A percentile compares a stretch with the other conserved stretches of the same genome.
Evolutionary conservation across 2,113 vertebrate species (phyloP).

Genomic region (Dolichallabes microphthalmus): DNA sequence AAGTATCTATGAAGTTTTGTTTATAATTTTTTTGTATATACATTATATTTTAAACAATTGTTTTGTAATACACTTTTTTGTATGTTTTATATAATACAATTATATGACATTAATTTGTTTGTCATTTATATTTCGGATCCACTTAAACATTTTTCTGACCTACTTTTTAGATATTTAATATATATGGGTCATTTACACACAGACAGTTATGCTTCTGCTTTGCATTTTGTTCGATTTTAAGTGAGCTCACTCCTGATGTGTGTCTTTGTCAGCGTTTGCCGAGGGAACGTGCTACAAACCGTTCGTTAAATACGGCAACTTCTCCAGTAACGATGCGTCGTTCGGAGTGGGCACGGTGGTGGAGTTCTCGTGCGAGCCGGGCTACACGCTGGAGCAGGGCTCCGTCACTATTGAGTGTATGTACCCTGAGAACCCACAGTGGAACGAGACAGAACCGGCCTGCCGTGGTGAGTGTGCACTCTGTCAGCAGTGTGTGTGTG

Average conservation of each 20-base stretch:
- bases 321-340: slow-evolving; percentile 83
- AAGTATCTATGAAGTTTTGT: not conserved
- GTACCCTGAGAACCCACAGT: slow-evolving; percentile 85
- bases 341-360: slow-evolving; percentile 85
- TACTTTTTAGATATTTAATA: not conserved
- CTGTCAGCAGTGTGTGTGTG: not conserved
- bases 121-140: not conserved
- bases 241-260: not conserved
- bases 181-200: not conserved
- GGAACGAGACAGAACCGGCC: slow-evolving; percentile 96
- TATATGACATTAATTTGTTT: not conserved
- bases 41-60: not conserved
- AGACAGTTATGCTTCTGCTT: not conserved
- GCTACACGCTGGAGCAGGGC: slow-evolving; percentile 96
- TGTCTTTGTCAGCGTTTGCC: slow-evolving; percentile 80
- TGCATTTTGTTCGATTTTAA: not conserved
- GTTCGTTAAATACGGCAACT: slow-evolving; percentile 95
- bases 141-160: not conserved
- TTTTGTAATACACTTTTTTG: not conserved
- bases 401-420: slow-evolving; percentile 93
- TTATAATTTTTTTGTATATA: not conserved
- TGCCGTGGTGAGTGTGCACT: slow-evolving; percentile 81
- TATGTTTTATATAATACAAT: not conserved
- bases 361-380: slow-evolving; percentile 91
- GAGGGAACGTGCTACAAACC: slow-evolving; percentile 93